Percentiles rank a stretch among this genome's conserved stretches.
Conservation (phyloP, 1,140 invertebrate species). For the Macrobrachium rosenbergii region DNA sequence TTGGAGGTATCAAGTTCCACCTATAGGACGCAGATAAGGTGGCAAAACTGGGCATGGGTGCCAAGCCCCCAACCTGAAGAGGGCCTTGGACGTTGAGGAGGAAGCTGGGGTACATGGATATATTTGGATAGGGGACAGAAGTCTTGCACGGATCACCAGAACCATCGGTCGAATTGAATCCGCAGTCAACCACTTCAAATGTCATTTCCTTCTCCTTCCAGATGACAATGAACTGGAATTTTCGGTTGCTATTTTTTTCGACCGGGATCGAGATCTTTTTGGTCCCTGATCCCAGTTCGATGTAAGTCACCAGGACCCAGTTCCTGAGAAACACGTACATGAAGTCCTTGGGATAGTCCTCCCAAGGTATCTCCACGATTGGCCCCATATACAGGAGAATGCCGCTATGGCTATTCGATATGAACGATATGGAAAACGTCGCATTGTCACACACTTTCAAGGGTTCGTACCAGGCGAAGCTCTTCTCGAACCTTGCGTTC, state of each 20-base stretch:
- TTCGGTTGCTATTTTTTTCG: conserved; percentile 69
- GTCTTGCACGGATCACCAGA: conserved; percentile 32
- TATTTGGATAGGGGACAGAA: conserved; percentile 23
- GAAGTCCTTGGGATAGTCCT: conserved; percentile 87
- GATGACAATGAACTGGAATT: conserved; percentile 21
- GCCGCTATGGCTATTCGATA: conserved; percentile 89
- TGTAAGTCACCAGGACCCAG: conserved; percentile 92
- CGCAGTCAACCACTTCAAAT: conserved; percentile 51
- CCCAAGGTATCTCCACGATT: conserved; percentile 89
- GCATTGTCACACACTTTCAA: conserved; percentile 96
- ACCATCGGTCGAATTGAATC: conserved; percentile 38
- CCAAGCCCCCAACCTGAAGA: conserved; percentile 91
- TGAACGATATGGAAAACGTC: conserved; percentile 94
- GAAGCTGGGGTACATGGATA: conserved; percentile 36
- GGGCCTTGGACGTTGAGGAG: conserved; percentile 93
- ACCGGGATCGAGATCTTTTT: conserved; percentile 89
- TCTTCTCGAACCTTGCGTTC: conserved; percentile 90
- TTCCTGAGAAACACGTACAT: conserved; percentile 91
- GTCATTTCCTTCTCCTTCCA: conserved; percentile 46
- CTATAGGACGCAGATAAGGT: conserved; percentile 80
- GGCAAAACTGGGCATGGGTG: conserved; percentile 81
- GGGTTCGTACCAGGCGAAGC: conserved; percentile 96
- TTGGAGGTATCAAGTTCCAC: conserved; percentile 85
- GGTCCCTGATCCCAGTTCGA: conserved; percentile 96
- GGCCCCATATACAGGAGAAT: conserved; percentile 97